Evolutionary conservation across 2,888 invertebrate species (phyloP).

Genomic region (Patella ulyssiponensis): DNA sequence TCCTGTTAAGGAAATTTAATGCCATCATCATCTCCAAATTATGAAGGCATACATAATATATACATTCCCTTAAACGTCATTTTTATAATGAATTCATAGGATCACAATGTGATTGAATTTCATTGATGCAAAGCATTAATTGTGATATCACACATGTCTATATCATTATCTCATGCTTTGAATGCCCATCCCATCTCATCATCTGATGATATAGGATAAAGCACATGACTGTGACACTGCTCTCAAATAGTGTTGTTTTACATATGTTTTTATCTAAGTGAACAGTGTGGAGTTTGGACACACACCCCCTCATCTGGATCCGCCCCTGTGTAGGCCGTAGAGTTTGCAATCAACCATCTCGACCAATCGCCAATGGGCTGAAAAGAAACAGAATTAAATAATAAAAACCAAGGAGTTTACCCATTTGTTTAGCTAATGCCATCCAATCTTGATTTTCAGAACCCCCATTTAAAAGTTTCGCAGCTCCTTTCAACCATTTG

Average conservation of each 20-base stretch:
- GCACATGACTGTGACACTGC: no score
- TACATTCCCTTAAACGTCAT: no score
- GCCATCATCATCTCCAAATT: background rate
- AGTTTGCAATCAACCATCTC: background rate
- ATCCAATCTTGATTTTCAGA: conserved; percentile 71
- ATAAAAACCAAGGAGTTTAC: conserved; percentile 41
- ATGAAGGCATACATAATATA: background rate
- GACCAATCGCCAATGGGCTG: background rate
- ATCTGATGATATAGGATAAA: no score
- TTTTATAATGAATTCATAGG: no score
- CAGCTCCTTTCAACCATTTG: conserved; percentile 71
- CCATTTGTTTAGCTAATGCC: conserved; percentile 68
- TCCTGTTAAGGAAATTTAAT: background rate
- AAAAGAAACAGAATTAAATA: background rate
- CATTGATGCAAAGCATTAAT: no score
- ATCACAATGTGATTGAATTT: no score
- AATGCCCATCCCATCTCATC: no score
- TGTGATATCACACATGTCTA: no score
- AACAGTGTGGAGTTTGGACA: no score
- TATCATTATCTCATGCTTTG: no score
- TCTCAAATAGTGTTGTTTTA: no score
- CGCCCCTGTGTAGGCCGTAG: background rate
- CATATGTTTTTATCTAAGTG: no score
- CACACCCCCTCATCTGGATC: background rate
- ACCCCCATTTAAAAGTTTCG: conserved; percentile 72